These are phyloP conservation scores for Leguminivora glycinivorella DNA, from an alignment of 1,140 invertebrate genomes.

Conservation along the genomic window DNA sequence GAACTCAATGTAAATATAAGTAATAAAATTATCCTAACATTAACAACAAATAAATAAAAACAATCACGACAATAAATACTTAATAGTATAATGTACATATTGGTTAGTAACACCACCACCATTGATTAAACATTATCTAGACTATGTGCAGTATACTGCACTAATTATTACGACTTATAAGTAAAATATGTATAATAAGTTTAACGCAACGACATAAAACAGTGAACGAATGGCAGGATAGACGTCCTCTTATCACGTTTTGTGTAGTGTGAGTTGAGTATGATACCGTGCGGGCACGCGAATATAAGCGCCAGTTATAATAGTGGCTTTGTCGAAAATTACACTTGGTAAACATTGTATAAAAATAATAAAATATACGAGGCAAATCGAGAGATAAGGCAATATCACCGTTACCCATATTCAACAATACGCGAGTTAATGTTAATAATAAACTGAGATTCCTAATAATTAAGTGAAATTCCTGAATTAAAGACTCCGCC, in stretches of 20 bases:
- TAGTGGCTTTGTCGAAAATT: not conserved
- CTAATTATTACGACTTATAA: not conserved
- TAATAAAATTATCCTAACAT: not conserved
- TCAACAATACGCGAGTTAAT: not conserved
- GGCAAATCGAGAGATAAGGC: no score
- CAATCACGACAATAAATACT: constrained; percentile 4
- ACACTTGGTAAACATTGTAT: not conserved
- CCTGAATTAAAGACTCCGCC: not conserved
- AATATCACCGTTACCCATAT: not conserved
- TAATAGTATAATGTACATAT: not conserved
- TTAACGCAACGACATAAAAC: not conserved
- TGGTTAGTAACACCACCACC: constrained; percentile 27
- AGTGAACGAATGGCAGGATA: not conserved
- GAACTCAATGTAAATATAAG: not conserved
- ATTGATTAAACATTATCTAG: constrained; percentile 1
- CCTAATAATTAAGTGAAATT: no score
- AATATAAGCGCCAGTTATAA: not conserved
- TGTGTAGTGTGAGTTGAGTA: not conserved
- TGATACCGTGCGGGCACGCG: not conserved
- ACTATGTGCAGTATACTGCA: not conserved
- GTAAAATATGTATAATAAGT: not conserved
- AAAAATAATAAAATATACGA: not conserved
- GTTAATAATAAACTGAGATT: not conserved
- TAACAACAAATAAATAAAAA: constrained; percentile 13
- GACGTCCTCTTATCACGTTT: not conserved